A percentile compares a stretch with the other conserved stretches of the same genome.
These are phyloP conservation scores for Noctua fimbriata DNA, from an alignment of 2,888 invertebrate species.

Conservation along the genomic window DNA sequence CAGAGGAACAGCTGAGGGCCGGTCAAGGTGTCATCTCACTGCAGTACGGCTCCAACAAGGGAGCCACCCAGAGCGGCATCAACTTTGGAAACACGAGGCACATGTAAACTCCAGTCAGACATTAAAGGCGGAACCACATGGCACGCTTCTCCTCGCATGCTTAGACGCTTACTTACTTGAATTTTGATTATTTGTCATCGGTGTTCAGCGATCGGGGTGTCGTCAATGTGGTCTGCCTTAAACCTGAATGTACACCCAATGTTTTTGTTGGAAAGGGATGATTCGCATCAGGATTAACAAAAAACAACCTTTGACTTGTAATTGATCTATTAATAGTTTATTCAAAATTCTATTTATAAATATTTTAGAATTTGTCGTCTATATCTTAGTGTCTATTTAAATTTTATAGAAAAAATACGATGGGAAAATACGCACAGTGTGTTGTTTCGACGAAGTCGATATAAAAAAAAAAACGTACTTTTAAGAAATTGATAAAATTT, in stretches of 20 bases:
- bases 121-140: constrained; percentile 14
- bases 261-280: constrained; percentile 60
- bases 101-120: constrained; percentile 92
- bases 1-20: constrained; percentile 98
- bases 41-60: constrained; percentile 99
- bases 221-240: constrained; percentile 27
- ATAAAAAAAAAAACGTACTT: constrained; percentile 2
- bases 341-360: constrained; percentile 28
- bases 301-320: constrained; percentile 42
- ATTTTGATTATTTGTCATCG: constrained; percentile 7
- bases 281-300: constrained; percentile 48
- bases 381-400: constrained; percentile 15
- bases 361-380: constrained; percentile 35
- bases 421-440: constrained; percentile 19
- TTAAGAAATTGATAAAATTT: constrained; percentile 21
- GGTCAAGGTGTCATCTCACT: constrained; percentile 98
- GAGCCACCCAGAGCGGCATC: constrained; percentile 98
- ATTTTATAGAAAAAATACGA: constrained; percentile 4
- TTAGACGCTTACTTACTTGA: constrained; percentile 6
- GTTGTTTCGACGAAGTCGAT: background rate
- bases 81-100: constrained; percentile 99
- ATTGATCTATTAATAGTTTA: constrained; percentile 34
- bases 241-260: constrained; percentile 54
- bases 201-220: background rate
- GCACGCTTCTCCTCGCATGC: background rate